Evolutionary conservation across 1,140 invertebrate species (phyloP).

Genomic region (Drosophila nigromelanica): DNA sequence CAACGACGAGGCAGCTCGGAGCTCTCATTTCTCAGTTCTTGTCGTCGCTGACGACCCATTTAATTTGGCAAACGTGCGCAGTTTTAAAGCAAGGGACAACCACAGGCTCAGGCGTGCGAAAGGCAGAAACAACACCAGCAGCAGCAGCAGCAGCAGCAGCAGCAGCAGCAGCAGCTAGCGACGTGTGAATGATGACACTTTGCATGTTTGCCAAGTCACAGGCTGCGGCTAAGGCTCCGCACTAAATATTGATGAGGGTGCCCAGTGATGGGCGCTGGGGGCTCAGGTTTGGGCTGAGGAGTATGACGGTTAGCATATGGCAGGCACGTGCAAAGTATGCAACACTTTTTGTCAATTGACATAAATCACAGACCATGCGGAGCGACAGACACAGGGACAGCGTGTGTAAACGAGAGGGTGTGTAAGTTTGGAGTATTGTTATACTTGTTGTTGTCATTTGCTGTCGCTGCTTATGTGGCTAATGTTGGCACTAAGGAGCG

Average conservation of each 20-base stretch:
- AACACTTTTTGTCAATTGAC: constrained; percentile 72
- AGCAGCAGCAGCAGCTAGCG: too few species aligned
- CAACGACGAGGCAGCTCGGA: constrained; percentile 40
- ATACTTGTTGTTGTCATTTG: constrained; percentile 7
- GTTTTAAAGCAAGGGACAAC: constrained; percentile 66
- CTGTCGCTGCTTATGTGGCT: constrained; percentile 45
- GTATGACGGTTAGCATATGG: constrained; percentile 37
- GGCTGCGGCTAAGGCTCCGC: constrained; percentile 41
- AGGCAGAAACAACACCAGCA: constrained; percentile 29
- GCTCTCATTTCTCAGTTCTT: constrained; percentile 4
- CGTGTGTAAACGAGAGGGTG: background rate
- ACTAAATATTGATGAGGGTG: constrained; percentile 81
- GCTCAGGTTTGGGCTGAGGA: constrained; percentile 2
- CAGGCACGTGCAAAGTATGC: constrained; percentile 75
- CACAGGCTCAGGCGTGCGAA: constrained; percentile 20
- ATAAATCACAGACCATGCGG: constrained; percentile 49
- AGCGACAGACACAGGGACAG: background rate
- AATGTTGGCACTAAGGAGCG: constrained; percentile 37
- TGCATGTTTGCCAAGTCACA: constrained; percentile 80
- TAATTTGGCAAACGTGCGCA: constrained; percentile 82
- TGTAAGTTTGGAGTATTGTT: background rate
- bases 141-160: constrained; percentile 32
- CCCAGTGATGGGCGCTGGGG: constrained; percentile 12
- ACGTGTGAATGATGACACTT: constrained; percentile 83
- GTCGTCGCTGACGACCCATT: constrained; percentile 71